Conservation (phyloP, 1,140 invertebrate species). For the Lepidurus packardi region DNA sequence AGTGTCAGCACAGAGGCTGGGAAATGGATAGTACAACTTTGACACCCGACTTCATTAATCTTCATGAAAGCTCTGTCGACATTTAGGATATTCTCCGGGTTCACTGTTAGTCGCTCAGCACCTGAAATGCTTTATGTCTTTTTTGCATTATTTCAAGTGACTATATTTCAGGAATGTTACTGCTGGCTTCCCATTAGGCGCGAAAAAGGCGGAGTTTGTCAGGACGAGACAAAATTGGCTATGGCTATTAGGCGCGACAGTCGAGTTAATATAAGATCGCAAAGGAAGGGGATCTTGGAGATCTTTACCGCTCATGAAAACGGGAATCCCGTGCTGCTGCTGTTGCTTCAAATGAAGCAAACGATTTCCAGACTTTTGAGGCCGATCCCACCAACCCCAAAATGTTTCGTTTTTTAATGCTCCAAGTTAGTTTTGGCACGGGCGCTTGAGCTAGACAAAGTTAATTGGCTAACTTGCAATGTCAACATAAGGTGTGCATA, state of each 20-base stretch:
- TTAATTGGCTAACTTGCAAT: slow-evolving; percentile 19
- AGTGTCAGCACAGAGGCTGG: background rate
- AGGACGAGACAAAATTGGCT: slow-evolving; percentile 1
- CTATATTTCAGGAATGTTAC: slow-evolving; percentile 11
- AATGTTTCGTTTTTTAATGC: background rate
- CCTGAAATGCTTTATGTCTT: slow-evolving; percentile 11
- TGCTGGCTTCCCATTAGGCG: background rate
- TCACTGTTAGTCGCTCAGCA: slow-evolving; percentile 9
- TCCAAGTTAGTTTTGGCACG: background rate
- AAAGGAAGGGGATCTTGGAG: background rate
- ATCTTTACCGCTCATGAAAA: background rate
- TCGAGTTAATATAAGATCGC: slow-evolving; percentile 6
- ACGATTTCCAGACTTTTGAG: background rate
- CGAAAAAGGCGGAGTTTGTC: background rate
- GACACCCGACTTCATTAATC: slow-evolving; percentile 18
- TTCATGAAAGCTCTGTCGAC: background rate
- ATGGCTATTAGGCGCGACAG: slow-evolving; percentile 3
- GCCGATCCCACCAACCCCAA: background rate
- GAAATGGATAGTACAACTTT: background rate
- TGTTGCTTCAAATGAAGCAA: background rate
- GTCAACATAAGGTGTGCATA: slow-evolving; percentile 15
- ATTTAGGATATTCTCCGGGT: background rate
- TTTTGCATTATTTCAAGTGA: background rate
- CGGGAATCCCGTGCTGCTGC: background rate
- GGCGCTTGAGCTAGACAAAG: background rate